Conservation (phyloP, 2,888 invertebrate genomes). For the Callyntrura sp. region DNA sequence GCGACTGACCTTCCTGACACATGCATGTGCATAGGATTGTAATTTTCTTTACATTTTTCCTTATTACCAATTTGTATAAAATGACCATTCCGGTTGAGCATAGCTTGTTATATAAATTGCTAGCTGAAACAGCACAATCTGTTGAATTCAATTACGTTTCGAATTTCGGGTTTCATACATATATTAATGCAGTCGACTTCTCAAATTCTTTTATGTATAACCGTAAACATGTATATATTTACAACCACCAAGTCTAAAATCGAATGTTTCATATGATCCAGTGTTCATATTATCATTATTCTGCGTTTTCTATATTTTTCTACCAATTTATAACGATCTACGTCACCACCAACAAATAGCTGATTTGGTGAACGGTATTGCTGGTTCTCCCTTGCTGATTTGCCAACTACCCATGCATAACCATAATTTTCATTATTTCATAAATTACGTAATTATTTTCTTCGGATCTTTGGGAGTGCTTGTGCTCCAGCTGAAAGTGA, state of each 20-base stretch:
- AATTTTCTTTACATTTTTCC: neutral
- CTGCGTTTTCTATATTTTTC: neutral
- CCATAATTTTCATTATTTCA: conserved; percentile 47
- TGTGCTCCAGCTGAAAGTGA: conserved; percentile 50
- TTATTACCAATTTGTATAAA: neutral
- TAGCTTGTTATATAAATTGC: neutral
- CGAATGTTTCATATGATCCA: too few species aligned
- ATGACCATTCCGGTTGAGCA: neutral
- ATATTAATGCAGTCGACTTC: neutral
- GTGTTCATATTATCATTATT: too few species aligned
- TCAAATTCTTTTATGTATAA: neutral
- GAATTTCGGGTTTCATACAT: neutral
- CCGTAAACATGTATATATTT: neutral
- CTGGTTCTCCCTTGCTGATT: neutral
- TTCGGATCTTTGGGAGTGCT: neutral
- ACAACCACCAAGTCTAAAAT: too few species aligned
- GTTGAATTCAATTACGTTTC: neutral
- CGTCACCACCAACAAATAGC: neutral
- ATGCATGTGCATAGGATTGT: neutral
- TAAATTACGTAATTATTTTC: conserved; percentile 52
- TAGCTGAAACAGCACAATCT: neutral
- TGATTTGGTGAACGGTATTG: neutral
- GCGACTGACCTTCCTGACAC: neutral
- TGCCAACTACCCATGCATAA: conserved; percentile 23
- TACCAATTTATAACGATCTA: neutral